Percentiles rank a stretch among this genome's conserved stretches.
Evolutionary conservation across 2,113 vertebrate genomes (phyloP).

Genomic region (Callionymus lyra): DNA sequence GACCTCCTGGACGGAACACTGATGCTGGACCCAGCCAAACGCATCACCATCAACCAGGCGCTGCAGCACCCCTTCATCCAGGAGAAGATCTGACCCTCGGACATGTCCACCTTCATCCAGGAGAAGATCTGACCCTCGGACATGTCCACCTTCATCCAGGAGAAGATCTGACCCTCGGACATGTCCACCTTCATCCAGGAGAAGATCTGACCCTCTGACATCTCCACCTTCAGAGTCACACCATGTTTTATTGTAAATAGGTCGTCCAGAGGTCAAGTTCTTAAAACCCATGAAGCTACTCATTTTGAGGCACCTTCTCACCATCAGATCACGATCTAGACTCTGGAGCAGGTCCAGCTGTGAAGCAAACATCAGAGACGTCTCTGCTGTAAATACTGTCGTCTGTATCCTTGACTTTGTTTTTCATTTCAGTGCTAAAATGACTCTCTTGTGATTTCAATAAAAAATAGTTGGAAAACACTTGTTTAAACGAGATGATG

Average conservation of each 20-base stretch:
- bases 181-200: conserved; percentile 37
- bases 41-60: conserved; percentile 99
- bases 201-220: too few relatives aligned
- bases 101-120: too few relatives aligned
- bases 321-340: conserved; percentile 23
- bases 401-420: conserved; percentile 38
- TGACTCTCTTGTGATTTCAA: conserved; percentile 56
- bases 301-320: too few relatives aligned
- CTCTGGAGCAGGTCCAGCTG: conserved; percentile 65
- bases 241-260: conserved; percentile 67
- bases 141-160: too few relatives aligned
- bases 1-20: conserved; percentile 96
- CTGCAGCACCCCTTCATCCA: conserved; percentile 98
- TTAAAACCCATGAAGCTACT: conserved; percentile 9
- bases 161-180: conserved; percentile 87
- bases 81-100: too few relatives aligned
- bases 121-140: too few relatives aligned
- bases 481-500: too few relatives aligned
- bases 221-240: conserved; percentile 37
- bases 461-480: conserved; percentile 63
- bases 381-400: conserved; percentile 54
- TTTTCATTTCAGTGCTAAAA: conserved; percentile 27
- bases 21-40: conserved; percentile 97
- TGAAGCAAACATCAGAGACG: conserved; percentile 25
- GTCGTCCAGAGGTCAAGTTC: conserved; percentile 40